These are phyloP conservation scores for Novumbra hubbsi DNA, from an alignment of 2,797 vertebrate species.

Conservation along the genomic window DNA sequence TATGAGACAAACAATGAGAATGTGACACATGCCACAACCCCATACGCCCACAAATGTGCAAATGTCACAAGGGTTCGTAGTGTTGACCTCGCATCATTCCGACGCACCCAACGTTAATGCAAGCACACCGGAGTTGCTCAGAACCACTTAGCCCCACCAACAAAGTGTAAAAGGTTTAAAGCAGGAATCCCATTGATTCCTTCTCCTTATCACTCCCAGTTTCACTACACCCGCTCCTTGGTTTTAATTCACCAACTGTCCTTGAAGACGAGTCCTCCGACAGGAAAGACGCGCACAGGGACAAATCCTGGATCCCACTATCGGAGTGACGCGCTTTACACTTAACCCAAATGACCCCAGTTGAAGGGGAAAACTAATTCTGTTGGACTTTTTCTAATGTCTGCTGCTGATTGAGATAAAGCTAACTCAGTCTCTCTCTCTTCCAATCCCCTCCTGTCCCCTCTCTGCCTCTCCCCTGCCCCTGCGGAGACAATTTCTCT, in stretches of 20 bases:
- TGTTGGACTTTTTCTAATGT: constrained; percentile 69
- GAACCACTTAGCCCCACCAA: constrained; percentile 17
- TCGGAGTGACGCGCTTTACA: constrained; percentile 28
- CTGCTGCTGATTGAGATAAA: constrained; percentile 72
- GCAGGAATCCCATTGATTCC: constrained; percentile 37
- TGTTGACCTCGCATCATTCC: constrained; percentile 30
- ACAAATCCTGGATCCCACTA: constrained; percentile 48
- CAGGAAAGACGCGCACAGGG: constrained; percentile 44
- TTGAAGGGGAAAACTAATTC: constrained; percentile 56
- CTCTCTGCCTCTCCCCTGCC: constrained; percentile 40
- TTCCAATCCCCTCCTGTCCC: constrained; percentile 4
- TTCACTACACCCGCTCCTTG: constrained; percentile 33
- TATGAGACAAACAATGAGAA: constrained; percentile 4
- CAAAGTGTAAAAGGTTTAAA: constrained; percentile 35
- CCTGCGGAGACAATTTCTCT: constrained; percentile 67
- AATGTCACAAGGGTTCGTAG: constrained; percentile 36
- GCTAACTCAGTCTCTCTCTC: constrained; percentile 35
- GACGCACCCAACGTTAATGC: constrained; percentile 28
- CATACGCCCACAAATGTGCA: constrained; percentile 22
- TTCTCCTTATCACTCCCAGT: constrained; percentile 40
- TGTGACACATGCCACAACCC: constrained; percentile 20
- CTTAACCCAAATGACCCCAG: constrained; percentile 59
- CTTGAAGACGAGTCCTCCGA: constrained; percentile 59
- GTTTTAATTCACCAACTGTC: constrained; percentile 51
- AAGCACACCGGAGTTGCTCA: neutral